Evolutionary conservation across 2,113 vertebrate genomes (phyloP).

Genomic region (Mungos mungo): DNA sequence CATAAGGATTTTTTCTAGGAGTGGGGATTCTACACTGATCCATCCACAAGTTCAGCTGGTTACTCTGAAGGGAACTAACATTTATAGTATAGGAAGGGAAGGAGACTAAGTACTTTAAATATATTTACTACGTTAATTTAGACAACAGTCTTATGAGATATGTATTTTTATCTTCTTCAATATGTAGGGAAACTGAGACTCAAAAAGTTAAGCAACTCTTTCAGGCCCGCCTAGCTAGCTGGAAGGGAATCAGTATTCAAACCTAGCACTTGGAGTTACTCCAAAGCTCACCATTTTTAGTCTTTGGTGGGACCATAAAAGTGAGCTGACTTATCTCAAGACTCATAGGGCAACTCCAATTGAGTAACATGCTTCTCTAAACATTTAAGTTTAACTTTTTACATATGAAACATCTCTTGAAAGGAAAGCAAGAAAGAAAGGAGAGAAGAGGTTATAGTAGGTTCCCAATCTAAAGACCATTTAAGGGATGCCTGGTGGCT

Average conservation of each 20-base stretch:
- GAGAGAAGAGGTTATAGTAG: not conserved
- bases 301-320: slow-evolving; percentile 4
- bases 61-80: not conserved
- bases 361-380: slow-evolving; percentile 38
- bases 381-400: slow-evolving; percentile 19
- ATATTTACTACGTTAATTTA: slow-evolving; percentile 53
- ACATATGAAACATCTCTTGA: slow-evolving; percentile 4
- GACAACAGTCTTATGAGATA: not conserved
- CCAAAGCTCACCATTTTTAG: not conserved
- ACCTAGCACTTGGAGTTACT: not conserved
- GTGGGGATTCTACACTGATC: not conserved
- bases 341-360: slow-evolving; percentile 4
- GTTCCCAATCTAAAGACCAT: not conserved
- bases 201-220: slow-evolving; percentile 41
- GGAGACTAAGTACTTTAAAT: slow-evolving; percentile 37
- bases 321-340: not conserved
- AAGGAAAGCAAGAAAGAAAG: slow-evolving; percentile 10
- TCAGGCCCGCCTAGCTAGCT: not conserved
- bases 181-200: not conserved
- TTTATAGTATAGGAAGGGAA: not conserved
- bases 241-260: slow-evolving; percentile 6
- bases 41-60: not conserved
- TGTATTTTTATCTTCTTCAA: not conserved
- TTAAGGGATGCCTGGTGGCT: no score
- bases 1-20: slow-evolving; percentile 16